Evolutionary conservation across 2,888 invertebrate species (phyloP).

Genomic region (Mythimna loreyi): DNA sequence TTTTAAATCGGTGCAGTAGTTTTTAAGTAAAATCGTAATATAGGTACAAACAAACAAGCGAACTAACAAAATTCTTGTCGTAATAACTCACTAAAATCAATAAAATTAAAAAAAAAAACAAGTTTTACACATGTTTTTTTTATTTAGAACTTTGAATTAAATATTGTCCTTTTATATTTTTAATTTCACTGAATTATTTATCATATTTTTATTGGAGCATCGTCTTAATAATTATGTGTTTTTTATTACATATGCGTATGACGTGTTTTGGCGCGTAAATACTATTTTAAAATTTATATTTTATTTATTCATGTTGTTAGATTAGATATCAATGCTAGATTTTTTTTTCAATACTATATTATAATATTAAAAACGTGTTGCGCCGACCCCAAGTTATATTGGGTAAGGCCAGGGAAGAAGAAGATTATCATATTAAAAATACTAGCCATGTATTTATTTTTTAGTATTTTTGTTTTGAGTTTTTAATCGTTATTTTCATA

Average conservation of each 20-base stretch:
- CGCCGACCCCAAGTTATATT: no score
- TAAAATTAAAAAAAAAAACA: background rate
- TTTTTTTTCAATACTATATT: background rate
- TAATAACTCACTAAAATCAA: background rate
- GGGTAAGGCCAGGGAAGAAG: no score
- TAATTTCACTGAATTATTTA: slow-evolving; percentile 13
- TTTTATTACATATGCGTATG: background rate
- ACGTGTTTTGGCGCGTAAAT: background rate
- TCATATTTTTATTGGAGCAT: background rate
- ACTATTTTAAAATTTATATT: background rate
- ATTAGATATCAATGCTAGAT: background rate
- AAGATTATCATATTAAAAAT: no score
- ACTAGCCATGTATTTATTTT: no score
- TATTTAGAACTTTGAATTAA: background rate
- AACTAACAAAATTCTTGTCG: no score
- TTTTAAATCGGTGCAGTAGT: no score
- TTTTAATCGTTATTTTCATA: no score
- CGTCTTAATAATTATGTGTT: no score
- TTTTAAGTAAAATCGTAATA: no score
- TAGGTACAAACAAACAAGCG: no score
- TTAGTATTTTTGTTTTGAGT: no score
- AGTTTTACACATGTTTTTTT: background rate
- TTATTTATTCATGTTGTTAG: slow-evolving; percentile 7
- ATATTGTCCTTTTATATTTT: background rate
- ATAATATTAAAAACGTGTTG: no score